A percentile compares a stretch with the other conserved stretches of the same genome.
Conservation (phyloP, 2,113 vertebrate species). For the Passer domesticus region DNA sequence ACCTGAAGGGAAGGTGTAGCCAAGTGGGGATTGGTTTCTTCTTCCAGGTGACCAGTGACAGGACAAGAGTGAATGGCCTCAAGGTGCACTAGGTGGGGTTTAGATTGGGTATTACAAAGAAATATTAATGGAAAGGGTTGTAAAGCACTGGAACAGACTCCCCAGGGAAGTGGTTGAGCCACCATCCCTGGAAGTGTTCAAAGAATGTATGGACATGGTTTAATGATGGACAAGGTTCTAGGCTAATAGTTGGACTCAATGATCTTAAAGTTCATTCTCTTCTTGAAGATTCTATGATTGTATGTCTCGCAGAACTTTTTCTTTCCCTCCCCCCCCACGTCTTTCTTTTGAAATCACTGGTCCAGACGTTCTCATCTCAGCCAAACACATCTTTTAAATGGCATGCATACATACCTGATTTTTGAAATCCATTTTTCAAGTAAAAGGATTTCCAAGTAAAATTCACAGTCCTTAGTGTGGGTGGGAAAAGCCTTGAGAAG, state of each 20-base stretch:
- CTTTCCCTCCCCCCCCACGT: background rate
- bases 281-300: background rate
- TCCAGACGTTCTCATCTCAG: background rate
- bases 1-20: background rate
- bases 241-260: background rate
- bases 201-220: background rate
- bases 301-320: background rate
- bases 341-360: background rate
- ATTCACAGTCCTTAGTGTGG: background rate
- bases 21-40: background rate
- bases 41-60: background rate
- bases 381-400: background rate
- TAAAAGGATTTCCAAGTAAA: background rate
- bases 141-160: background rate
- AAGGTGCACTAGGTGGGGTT: background rate
- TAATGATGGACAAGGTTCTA: fast-evolving
- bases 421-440: background rate
- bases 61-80: background rate
- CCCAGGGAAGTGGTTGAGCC: background rate
- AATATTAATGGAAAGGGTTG: background rate
- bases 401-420: background rate
- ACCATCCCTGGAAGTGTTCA: background rate
- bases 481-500: background rate
- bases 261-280: background rate
- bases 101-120: background rate